phyloP scores from a whole-genome alignment of 2,797 vertebrate genomes.

The Melanotaenia pygmaea region DNA sequence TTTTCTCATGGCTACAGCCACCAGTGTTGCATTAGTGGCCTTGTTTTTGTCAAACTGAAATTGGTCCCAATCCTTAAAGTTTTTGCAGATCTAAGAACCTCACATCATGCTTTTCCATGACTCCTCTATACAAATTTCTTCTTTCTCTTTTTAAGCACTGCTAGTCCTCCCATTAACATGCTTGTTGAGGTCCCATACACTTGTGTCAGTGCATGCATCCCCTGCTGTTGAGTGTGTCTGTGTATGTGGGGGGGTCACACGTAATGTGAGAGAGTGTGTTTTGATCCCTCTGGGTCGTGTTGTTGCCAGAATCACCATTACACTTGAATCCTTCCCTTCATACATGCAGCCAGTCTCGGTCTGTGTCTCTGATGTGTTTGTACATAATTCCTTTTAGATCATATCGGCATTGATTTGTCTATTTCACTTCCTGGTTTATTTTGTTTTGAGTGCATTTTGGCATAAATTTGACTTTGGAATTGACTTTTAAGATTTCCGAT shows the following conservation, averaged over 20 bases:
- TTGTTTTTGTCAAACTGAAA: background rate
- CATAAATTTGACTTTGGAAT: slow-evolving; percentile 45
- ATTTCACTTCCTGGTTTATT: slow-evolving; percentile 29
- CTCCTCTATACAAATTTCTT: slow-evolving; percentile 10
- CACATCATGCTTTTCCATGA: background rate
- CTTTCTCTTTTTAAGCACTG: background rate
- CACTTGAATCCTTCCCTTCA: slow-evolving; percentile 15
- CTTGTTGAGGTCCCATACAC: slow-evolving; percentile 30
- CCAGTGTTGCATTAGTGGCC: too few species aligned
- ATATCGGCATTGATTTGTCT: slow-evolving; percentile 41
- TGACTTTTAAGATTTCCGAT: slow-evolving; percentile 34
- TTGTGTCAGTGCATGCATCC: slow-evolving; percentile 11
- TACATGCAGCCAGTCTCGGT: slow-evolving; percentile 17
- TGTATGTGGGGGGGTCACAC: slow-evolving; percentile 27
- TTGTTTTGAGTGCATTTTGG: slow-evolving; percentile 30
- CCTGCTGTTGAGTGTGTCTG: slow-evolving; percentile 25
- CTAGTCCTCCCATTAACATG: slow-evolving; percentile 5
- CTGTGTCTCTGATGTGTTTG: background rate
- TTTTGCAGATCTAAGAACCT: background rate
- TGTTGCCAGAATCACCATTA: slow-evolving; percentile 51
- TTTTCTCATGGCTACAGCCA: too few species aligned
- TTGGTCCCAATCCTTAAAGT: background rate
- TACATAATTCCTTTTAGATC: slow-evolving; percentile 29
- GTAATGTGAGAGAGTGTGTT: slow-evolving; percentile 62
- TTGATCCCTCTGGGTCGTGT: slow-evolving; percentile 50